Conservation (phyloP, 1,140 invertebrate species). For the Orius insidiosus region DNA sequence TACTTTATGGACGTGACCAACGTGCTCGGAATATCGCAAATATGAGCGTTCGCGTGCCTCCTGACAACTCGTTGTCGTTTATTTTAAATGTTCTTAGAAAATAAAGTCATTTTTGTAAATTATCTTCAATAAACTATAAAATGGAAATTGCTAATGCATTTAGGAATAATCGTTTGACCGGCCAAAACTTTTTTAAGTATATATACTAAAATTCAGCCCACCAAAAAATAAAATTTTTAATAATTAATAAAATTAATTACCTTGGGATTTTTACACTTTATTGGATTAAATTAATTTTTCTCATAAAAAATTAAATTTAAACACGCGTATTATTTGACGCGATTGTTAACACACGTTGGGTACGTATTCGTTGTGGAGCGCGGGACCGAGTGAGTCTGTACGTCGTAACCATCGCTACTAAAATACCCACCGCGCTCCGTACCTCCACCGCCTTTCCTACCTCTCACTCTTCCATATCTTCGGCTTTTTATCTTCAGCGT, state of each 20-base stretch:
- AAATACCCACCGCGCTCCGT: neutral
- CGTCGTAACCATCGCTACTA: neutral
- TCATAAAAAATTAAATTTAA: neutral
- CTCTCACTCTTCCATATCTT: conserved; percentile 1
- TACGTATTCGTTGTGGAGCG: neutral
- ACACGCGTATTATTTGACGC: neutral
- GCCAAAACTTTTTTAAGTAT: no score
- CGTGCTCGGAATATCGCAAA: neutral
- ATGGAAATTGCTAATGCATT: no score
- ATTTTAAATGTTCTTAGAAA: no score
- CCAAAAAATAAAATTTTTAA: no score
- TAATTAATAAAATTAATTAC: neutral
- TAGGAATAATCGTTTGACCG: no score
- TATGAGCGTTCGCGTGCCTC: neutral
- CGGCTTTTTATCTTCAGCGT: no score
- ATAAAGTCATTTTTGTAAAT: no score
- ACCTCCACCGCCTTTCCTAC: neutral
- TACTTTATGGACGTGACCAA: neutral
- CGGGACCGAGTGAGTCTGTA: neutral
- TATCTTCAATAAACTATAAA: no score
- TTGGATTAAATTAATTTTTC: neutral
- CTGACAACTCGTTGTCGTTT: neutral
- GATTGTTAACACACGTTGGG: neutral
- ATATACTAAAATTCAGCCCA: no score
- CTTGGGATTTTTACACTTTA: neutral